Evolutionary conservation across 2,888 invertebrate species (phyloP).

Genomic region (Eretmocerus hayati): DNA sequence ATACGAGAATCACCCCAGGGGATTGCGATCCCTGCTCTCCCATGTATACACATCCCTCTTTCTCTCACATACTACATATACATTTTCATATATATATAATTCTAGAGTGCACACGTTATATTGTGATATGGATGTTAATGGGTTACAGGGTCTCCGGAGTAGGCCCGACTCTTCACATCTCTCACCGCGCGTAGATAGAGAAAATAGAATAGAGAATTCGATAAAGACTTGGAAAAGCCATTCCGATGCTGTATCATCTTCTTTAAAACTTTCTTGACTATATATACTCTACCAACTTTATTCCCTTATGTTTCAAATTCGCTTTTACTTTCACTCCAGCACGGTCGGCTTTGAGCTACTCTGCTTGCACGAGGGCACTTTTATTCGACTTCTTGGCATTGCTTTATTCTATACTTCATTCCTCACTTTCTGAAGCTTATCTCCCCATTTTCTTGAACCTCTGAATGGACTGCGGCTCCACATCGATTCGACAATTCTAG

Average conservation of each 20-base stretch:
- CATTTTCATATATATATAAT: background rate
- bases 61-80: no score
- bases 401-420: no score
- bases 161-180: slow-evolving; percentile 16
- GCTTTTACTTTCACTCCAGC: slow-evolving; percentile 4
- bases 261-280: slow-evolving; percentile 4
- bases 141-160: slow-evolving; percentile 42
- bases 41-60: no score
- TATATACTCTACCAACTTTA: no score
- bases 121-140: slow-evolving; percentile 45
- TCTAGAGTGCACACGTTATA: slow-evolving; percentile 30
- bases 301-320: background rate
- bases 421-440: no score
- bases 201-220: slow-evolving; percentile 31
- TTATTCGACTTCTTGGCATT: no score
- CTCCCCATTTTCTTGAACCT: no score
- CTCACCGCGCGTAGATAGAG: slow-evolving; percentile 32
- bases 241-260: slow-evolving; percentile 15
- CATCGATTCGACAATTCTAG: no score
- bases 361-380: background rate
- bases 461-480: no score
- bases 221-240: slow-evolving; percentile 39
- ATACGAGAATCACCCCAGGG: no score
- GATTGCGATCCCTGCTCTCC: no score
- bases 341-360: background rate